These are phyloP conservation scores for Papilio gigon DNA, from an alignment of 2,888 invertebrate species.

Conservation along the genomic window DNA sequence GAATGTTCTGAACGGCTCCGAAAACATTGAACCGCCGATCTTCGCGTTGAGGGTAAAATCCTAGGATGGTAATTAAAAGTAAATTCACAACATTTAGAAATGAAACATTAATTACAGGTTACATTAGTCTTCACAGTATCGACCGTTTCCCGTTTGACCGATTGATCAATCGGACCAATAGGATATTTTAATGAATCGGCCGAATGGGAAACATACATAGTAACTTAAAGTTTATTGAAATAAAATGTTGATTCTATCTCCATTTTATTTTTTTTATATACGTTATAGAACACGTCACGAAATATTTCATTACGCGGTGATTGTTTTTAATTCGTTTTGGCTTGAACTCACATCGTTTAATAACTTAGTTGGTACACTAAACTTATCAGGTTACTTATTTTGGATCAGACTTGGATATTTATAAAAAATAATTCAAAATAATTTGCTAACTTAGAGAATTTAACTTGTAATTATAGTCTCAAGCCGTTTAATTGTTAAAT, in stretches of 20 bases:
- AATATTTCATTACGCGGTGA: not conserved
- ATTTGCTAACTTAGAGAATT: not conserved
- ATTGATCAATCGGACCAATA: no score
- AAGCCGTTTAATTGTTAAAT: no score
- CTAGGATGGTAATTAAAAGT: constrained; percentile 48
- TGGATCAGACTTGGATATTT: no score
- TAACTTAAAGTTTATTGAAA: no score
- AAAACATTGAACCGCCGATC: constrained; percentile 51
- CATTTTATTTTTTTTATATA: not conserved
- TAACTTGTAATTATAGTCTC: no score
- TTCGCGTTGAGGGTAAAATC: constrained; percentile 59
- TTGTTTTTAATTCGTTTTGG: not conserved
- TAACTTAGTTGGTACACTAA: constrained; percentile 19
- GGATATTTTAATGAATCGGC: no score
- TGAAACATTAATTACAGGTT: no score
- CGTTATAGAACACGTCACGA: not conserved
- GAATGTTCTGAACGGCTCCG: constrained; percentile 46
- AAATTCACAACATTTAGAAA: not conserved
- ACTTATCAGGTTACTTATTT: constrained; percentile 17
- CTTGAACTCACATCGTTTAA: not conserved
- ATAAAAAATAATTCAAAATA: no score
- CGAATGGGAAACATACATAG: no score
- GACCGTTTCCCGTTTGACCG: no score
- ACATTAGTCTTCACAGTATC: no score
- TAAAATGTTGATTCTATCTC: no score